Conservation (phyloP, 2,888 invertebrate species). For the Lepidonotus clava region DNA sequence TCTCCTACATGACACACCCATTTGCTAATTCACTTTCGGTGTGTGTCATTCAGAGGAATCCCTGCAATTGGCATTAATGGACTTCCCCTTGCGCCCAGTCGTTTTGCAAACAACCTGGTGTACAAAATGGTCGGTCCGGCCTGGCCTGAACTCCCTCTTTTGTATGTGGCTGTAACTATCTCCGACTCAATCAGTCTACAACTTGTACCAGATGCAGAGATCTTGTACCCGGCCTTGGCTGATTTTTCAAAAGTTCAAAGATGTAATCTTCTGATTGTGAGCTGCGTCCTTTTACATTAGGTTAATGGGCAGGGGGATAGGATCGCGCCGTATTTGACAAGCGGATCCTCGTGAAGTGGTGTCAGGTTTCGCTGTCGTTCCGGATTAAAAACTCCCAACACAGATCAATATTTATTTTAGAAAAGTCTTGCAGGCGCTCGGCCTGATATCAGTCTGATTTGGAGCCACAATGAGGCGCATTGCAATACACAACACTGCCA, state of each 20-base stretch:
- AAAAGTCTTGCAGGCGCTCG: not conserved
- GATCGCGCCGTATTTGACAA: not conserved
- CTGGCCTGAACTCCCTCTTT: too few relatives aligned
- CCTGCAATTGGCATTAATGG: conserved; percentile 40
- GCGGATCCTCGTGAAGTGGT: conserved; percentile 21
- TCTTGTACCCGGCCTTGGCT: not conserved
- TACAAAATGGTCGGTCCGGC: conserved; percentile 11
- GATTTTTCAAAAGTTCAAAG: not conserved
- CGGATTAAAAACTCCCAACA: not conserved
- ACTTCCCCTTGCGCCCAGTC: conserved; percentile 1
- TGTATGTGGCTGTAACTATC: too few relatives aligned
- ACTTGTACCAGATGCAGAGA: too few relatives aligned
- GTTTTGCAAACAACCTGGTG: conserved; percentile 7
- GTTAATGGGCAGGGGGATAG: not conserved
- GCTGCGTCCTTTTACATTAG: not conserved
- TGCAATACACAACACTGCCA: conserved; percentile 37
- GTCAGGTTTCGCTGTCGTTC: conserved; percentile 21
- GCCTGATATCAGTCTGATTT: conserved; percentile 7
- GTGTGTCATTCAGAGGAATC: conserved; percentile 32
- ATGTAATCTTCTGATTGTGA: not conserved
- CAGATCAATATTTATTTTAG: conserved; percentile 41
- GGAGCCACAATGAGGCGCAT: conserved; percentile 22
- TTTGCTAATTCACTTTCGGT: conserved; percentile 47
- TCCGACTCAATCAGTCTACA: too few relatives aligned
- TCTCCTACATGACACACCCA: conserved; percentile 22